Evolutionary conservation across 2,113 vertebrate genomes (phyloP).

Genomic region (Coracopsis vasa): DNA sequence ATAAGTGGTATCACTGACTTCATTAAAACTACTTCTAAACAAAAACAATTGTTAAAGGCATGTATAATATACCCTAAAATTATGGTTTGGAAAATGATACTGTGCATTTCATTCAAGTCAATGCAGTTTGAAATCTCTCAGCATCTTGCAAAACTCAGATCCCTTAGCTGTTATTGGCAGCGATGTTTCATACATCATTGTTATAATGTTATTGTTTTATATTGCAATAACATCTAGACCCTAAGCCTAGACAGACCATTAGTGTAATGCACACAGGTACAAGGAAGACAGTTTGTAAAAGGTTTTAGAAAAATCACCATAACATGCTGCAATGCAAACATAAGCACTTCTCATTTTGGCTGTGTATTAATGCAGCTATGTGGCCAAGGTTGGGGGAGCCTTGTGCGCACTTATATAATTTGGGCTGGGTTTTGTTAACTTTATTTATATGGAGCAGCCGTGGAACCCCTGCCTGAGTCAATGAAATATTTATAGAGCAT

Average conservation of each 20-base stretch:
- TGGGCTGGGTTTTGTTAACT: background rate
- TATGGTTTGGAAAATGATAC: background rate
- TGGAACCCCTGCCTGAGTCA: background rate
- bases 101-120: background rate
- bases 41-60: background rate
- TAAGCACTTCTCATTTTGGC: background rate
- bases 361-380: background rate
- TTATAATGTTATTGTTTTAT: background rate
- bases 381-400: background rate
- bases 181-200: rapidly evolving
- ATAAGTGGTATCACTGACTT: background rate
- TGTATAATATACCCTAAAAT: background rate
- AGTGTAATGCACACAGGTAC: background rate
- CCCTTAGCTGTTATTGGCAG: background rate
- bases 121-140: background rate
- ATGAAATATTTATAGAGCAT: background rate
- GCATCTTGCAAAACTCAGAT: background rate
- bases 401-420: background rate
- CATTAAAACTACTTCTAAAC: background rate
- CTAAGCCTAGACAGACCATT: background rate
- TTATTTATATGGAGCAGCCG: background rate
- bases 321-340: background rate
- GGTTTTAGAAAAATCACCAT: background rate
- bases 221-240: background rate
- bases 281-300: background rate